phyloP scores from a whole-genome alignment of 1,140 invertebrate genomes.

The Phocides pigmalion region DNA sequence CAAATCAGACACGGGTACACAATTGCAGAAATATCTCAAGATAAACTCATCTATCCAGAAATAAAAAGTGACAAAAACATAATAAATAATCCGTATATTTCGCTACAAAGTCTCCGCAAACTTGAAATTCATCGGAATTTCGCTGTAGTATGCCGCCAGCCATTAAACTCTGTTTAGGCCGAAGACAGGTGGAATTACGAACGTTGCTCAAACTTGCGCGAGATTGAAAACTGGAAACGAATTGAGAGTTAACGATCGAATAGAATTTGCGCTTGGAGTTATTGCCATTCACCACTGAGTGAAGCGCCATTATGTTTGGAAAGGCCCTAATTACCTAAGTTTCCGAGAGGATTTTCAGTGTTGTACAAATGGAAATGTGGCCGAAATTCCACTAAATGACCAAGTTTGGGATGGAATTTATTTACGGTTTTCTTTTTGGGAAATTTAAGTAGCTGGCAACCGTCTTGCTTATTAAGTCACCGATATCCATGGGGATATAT shows the following conservation, averaged over 20 bases:
- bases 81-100: constrained; percentile 27
- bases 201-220: constrained; percentile 38
- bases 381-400: not conserved
- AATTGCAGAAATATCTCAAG: no score
- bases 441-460: no score
- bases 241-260: constrained; percentile 34
- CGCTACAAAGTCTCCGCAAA: constrained; percentile 35
- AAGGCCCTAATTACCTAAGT: constrained; percentile 22
- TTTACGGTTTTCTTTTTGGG: not conserved
- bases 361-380: not conserved
- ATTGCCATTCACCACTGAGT: constrained; percentile 22
- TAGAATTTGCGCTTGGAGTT: constrained; percentile 29
- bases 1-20: no score
- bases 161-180: constrained; percentile 61
- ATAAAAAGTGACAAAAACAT: not conserved
- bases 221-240: constrained; percentile 41
- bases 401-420: not conserved
- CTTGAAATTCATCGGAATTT: constrained; percentile 50
- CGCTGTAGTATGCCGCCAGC: constrained; percentile 40
- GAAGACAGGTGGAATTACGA: constrained; percentile 59
- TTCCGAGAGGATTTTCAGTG: not conserved
- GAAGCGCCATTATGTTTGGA: constrained; percentile 11
- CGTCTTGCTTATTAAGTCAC: no score
- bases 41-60: no score
- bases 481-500: no score